Base-by-base conservation (phyloP, 1,140 invertebrate species). In the Pentalonia nigronervosa region DNA sequence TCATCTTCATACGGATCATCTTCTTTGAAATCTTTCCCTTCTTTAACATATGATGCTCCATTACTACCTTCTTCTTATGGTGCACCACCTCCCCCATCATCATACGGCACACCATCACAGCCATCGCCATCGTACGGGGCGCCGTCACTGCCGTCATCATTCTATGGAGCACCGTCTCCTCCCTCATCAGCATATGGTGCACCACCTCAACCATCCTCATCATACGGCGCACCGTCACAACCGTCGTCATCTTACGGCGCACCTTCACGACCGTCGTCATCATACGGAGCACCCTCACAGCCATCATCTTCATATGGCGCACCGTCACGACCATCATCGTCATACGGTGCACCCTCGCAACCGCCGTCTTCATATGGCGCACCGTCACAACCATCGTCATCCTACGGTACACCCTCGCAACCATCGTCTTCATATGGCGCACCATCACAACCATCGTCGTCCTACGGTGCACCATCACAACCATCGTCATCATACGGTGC, bases 181-280 rank as follows among this genome's bases (percentile, higher is more conserved):
- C 91, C 93, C 0, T 91, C 93, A 20, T 60, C 36, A 9, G 94
- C 94, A 45, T 94, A 94, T 47, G 94, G 94, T 0, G 81, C 93
- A 60, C 94, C 94, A 67, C 17, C 89, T 25, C 36, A 1, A 83
- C 81, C 81, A 23, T 90, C 94, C 6, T 88, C 94, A 17, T 94
- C 94, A 34, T 93, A 94, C 88, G 94, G 94, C 0, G 90, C 94
- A n/a, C 94, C 94, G 0, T 84, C n/a, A 67, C 76, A 21, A 25
- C 81, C 81, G 8, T 93, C 91, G n/a, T 56, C 94, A n/a, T 89
- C 94, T 7, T 95, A 96, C 94, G 95, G 95, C 94, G 95, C 96
- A 90, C 95, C 91, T 93, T 93, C 94, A 86, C 36, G 1, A 23
- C 81, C 36, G 8, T 86, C 94, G 3, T 76, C 23, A 60, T 94